Evolutionary conservation across 2,113 vertebrate genomes (phyloP), one percentile per base, ranked within the genome.

Genomic region (Gavia stellata): DNA sequence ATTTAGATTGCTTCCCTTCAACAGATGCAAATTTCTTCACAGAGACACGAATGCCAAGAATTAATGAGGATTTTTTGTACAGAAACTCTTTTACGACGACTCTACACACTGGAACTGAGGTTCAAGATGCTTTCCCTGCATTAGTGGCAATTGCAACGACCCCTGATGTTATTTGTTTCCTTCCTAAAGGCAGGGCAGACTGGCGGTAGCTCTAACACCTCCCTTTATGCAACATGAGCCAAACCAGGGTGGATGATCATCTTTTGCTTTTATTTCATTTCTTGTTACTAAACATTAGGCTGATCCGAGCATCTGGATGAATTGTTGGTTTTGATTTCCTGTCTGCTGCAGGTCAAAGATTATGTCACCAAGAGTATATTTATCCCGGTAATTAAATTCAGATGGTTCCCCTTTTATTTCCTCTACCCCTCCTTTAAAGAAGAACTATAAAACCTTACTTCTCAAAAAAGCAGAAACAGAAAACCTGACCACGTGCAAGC

Each of bases 341-440:
- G 91, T 40, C 92, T 90, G 85, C 95, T 96, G 97, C 94, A 90
- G 91, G 97, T 98, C 97, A 98, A 88, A 94, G 95, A 97, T 97
- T 94, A 97, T 89, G 86, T 97, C 98, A 98, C 81, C 95, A 71
- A 49, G 88, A 29, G 92, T 91, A 79, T 96, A 92, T 97, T 98
- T 96, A 86, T 67, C 86, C 96, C 85, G 95, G 72, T 97, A 98
- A 97, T 98, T 96, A 73, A 91, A 94, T 21, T 74, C 97, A 97
- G 91, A 98, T 90, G 96, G 72, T 47, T 96, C 90, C 93, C 77
- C 89, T 66, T 67, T 47, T 49, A 63, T 83, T 94, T 59, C 73
- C 85, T 52, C 33, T 6, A 53, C 78, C 88, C 84, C 70, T 75
- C 90, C 86, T 90, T 86, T 26, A 67, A 88, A 82, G 75, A 45